Conservation (phyloP, 1,140 invertebrate species). For the Pinna nobilis region DNA sequence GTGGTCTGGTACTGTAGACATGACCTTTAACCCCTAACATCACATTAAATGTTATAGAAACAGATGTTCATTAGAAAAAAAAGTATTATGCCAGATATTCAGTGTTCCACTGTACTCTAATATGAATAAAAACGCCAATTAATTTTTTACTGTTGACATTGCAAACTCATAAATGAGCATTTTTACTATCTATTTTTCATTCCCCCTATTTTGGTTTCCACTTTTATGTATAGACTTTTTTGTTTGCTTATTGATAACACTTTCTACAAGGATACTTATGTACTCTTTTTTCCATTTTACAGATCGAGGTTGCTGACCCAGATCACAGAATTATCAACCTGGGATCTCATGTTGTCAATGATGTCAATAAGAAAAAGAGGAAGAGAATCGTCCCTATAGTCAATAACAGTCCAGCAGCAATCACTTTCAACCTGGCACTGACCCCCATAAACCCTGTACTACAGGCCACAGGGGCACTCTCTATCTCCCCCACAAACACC, state of each 20-base stretch:
- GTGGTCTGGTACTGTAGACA: too few species aligned
- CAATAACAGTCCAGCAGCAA: conserved; percentile 72
- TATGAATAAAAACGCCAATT: too few species aligned
- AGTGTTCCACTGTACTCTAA: too few species aligned
- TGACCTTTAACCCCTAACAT: too few species aligned
- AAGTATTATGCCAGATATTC: too few species aligned
- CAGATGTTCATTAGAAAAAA: too few species aligned
- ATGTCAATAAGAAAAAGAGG: conserved; percentile 41
- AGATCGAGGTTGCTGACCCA: conserved; percentile 72
- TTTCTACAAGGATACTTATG: not conserved
- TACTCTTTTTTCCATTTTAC: conserved; percentile 7
- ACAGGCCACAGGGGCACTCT: conserved; percentile 58
- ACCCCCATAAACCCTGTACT: conserved; percentile 62
- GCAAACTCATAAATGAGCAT: too few species aligned
- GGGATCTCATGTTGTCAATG: conserved; percentile 65
- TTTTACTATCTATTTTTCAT: too few species aligned
- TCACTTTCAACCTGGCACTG: conserved; percentile 69
- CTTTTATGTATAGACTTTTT: not conserved
- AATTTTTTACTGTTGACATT: too few species aligned
- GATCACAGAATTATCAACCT: conserved; percentile 71
- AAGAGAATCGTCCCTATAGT: conserved; percentile 70
- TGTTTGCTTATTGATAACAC: not conserved
- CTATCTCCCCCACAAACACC: conserved; percentile 55
- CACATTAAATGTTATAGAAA: too few species aligned
- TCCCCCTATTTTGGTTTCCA: too few species aligned